Evolutionary conservation across 2,797 vertebrate genomes (phyloP).

Genomic region (Catostomus latipinnis): DNA sequence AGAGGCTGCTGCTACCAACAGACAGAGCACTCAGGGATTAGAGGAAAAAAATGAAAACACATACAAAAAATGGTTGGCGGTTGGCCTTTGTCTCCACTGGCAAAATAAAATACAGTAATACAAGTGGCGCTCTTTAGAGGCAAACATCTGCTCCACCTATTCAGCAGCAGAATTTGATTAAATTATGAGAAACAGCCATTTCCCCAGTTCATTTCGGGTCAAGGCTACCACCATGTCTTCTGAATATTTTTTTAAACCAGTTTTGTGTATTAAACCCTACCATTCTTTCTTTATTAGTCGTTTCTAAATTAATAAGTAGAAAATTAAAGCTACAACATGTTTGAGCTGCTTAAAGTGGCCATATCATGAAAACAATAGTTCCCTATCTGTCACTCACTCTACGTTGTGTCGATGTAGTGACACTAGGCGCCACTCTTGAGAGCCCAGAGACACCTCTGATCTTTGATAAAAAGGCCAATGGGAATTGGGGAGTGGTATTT

Average conservation of each 20-base stretch:
- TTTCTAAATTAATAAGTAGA: too few relatives aligned
- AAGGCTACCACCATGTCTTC: neutral
- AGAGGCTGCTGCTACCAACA: conserved; percentile 19
- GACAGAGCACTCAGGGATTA: conserved; percentile 41
- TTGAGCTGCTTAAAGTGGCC: too few relatives aligned
- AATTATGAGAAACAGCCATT: conserved; percentile 41
- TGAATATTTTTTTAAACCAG: too few relatives aligned
- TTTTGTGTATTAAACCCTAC: neutral
- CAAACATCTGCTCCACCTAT: conserved; percentile 41
- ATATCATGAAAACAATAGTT: too few relatives aligned
- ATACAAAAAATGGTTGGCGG: conserved; percentile 44
- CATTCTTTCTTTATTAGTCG: too few relatives aligned
- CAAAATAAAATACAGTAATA: conserved; percentile 49
- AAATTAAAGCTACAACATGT: too few relatives aligned
- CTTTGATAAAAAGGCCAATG: too few relatives aligned
- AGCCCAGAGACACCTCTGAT: too few relatives aligned
- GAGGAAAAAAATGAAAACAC: conserved; percentile 39
- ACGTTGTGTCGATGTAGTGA: too few relatives aligned
- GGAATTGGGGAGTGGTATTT: too few relatives aligned
- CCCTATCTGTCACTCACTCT: too few relatives aligned
- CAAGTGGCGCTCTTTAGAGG: conserved; percentile 25
- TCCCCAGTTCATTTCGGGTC: conserved; percentile 3
- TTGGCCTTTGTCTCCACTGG: conserved; percentile 35
- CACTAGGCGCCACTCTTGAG: too few relatives aligned
- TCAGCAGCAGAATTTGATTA: conserved; percentile 35